Evolutionary conservation across 2,113 vertebrate genomes (phyloP).

Genomic region (Pedionomus torquatus): DNA sequence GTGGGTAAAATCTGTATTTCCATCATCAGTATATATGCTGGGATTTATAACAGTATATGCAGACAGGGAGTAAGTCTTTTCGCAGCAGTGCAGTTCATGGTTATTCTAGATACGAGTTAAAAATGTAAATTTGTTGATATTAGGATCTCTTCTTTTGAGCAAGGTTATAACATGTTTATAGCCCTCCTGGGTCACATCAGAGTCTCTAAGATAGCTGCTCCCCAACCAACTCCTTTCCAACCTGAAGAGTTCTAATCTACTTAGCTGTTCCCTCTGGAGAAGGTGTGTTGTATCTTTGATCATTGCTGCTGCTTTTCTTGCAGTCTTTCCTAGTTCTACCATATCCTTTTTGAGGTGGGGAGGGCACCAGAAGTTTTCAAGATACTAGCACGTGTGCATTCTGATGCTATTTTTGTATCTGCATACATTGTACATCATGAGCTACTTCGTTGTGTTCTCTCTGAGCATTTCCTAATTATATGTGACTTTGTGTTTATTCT

Average conservation of each 20-base stretch:
- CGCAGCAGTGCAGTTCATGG: background rate
- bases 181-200: background rate
- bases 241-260: background rate
- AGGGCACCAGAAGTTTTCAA: background rate
- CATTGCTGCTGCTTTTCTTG: background rate
- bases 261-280: background rate
- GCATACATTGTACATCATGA: rapidly evolving
- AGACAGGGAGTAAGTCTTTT: background rate
- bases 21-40: background rate
- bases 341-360: background rate
- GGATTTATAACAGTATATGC: background rate
- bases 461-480: background rate
- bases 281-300: background rate
- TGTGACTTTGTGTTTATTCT: background rate
- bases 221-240: background rate
- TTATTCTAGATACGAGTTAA: background rate
- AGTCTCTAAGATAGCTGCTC: background rate
- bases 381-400: background rate
- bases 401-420: background rate
- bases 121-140: background rate
- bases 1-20: background rate
- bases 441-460: background rate
- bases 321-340: background rate
- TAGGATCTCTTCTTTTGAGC: background rate
- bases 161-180: background rate